phyloP scores from a whole-genome alignment of 2,888 invertebrate genomes.

The Camponotus fellah region DNA sequence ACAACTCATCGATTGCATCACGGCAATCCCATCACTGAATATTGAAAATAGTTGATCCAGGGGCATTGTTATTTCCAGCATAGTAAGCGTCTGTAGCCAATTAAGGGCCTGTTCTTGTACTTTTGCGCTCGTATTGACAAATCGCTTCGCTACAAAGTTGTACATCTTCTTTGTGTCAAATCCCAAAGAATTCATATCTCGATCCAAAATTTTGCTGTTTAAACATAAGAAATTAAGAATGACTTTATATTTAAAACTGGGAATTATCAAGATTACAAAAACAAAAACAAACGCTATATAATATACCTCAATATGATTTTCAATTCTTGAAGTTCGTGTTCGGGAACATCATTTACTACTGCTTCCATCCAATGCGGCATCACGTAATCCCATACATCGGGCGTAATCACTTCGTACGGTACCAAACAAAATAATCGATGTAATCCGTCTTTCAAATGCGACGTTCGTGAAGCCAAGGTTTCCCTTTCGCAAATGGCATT shows the following conservation, averaged over 20 bases:
- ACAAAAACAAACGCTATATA: not conserved
- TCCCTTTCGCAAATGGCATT: constrained; percentile 88
- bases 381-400: constrained; percentile 98
- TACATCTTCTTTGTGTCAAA: constrained; percentile 98
- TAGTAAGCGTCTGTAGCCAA: constrained; percentile 96
- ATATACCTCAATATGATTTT: constrained; percentile 91
- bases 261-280: not conserved
- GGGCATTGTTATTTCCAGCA: constrained; percentile 96
- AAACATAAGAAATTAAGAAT: constrained; percentile 65
- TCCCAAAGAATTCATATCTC: constrained; percentile 97
- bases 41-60: constrained; percentile 94
- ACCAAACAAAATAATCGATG: constrained; percentile 97
- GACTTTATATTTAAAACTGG: not conserved
- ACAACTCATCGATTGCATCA: constrained; percentile 88
- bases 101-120: constrained; percentile 95
- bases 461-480: constrained; percentile 94
- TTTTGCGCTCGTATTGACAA: constrained; percentile 92
- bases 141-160: constrained; percentile 95
- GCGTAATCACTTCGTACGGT: constrained; percentile 98
- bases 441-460: constrained; percentile 97
- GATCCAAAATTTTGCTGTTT: constrained; percentile 97
- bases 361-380: constrained; percentile 99
- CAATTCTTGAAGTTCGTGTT: constrained; percentile 94
- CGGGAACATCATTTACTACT: constrained; percentile 96
- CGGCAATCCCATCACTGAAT: constrained; percentile 95